Percentiles rank a stretch among this genome's conserved stretches.
phyloP scores from a whole-genome alignment of 1,140 invertebrate genomes.

The Heliothis subflexa region DNA sequence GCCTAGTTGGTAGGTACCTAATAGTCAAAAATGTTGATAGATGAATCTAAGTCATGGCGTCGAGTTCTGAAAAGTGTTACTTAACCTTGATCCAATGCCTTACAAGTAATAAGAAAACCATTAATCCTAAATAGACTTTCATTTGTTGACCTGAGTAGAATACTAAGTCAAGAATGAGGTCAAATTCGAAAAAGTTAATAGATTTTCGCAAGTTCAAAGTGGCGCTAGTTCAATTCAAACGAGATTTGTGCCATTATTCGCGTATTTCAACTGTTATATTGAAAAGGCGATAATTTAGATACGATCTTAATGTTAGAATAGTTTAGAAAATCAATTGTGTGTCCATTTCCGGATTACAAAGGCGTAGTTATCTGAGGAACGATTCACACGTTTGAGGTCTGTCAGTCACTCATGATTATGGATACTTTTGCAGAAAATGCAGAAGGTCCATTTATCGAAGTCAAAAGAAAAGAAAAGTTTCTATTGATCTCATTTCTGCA shows the following conservation, averaged over 20 bases:
- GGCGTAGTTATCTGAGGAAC: background rate
- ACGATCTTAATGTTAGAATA: constrained; percentile 30
- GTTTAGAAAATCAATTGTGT: constrained; percentile 33
- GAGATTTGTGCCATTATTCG: background rate
- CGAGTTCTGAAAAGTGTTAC: too few relatives aligned
- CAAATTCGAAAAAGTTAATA: background rate
- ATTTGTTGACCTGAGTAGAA: too few relatives aligned
- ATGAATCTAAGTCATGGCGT: background rate
- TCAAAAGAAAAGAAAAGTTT: too few relatives aligned
- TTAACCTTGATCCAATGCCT: too few relatives aligned
- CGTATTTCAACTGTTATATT: constrained; percentile 9
- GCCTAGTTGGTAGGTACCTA: too few relatives aligned
- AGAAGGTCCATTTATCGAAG: background rate
- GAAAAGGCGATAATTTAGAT: constrained; percentile 32
- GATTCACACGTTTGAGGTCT: background rate
- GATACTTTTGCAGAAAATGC: background rate
- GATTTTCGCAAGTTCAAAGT: background rate
- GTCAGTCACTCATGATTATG: background rate
- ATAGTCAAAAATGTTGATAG: background rate
- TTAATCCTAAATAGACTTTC: too few relatives aligned
- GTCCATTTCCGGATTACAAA: constrained; percentile 18
- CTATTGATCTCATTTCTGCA: too few relatives aligned
- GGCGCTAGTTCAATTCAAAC: background rate
- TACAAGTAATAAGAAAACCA: too few relatives aligned
- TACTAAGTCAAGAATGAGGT: too few relatives aligned